Base-by-base conservation (phyloP, 2,888 invertebrate species). In the Halictus quadricinctus region DNA sequence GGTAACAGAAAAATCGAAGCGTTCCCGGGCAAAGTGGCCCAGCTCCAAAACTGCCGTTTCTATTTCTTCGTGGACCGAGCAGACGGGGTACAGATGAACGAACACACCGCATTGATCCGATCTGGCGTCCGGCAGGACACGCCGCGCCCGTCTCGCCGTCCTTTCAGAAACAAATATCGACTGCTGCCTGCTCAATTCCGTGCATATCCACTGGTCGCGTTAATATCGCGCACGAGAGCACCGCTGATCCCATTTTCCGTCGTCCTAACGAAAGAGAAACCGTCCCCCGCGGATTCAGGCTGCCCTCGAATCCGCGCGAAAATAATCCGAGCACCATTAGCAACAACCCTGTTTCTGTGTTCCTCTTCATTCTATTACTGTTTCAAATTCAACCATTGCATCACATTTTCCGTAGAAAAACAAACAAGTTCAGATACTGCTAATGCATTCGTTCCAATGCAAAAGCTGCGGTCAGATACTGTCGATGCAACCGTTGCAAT, bases 21-120 rank as follows among this genome's bases (percentile, higher is more conserved):
- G 43, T 79, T 66, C 50, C 80, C 80, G 84, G 76, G 81, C 80
- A 75, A 72, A 60, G 87, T 91, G 90, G 89, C 89, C 84, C 82
- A 76, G 83, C 90, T 92, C 89, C 90, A 91, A 92, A 83, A 90
- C 89, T 82, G 89, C 54, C 88, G 79, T 87, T 80, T 78, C 88
- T 72, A 70, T 80, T 77, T 73, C 73, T 54, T 74, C 66, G 46
- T 69, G 54, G 69, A 77, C 79, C 69, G 48, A 66, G 36, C 69
- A 73, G 77, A 76, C 82, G 81, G 77, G 29, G 64, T 77, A 79
- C 75, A 84, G 84, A 87, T 79, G 74, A 84, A 76, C 72, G 79
- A 81, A 76, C 79, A 80, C 74, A 74, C 76, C 80, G 90, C 91
- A 91, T 91, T 90, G 90, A 92, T 91, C 90, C 82, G 84, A 86